Conservation (phyloP, 2,888 invertebrate genomes). For the Sesia apiformis region DNA sequence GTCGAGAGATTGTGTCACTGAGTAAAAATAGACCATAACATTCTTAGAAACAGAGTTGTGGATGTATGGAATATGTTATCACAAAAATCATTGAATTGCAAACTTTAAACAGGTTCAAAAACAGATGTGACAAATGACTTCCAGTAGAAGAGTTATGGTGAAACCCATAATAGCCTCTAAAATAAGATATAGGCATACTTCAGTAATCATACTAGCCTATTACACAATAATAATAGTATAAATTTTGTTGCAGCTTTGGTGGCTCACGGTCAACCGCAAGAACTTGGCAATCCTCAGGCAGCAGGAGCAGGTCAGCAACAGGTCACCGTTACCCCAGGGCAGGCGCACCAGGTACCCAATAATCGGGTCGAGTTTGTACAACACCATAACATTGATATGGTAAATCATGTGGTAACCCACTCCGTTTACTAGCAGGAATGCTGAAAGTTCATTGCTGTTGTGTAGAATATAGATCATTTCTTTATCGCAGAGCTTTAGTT, state of each 20-base stretch:
- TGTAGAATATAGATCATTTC: constrained; percentile 25
- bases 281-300: constrained; percentile 45
- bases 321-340: constrained; percentile 41
- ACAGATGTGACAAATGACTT: no score
- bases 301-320: constrained; percentile 41
- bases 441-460: constrained; percentile 37
- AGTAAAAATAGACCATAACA: no score
- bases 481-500: background rate
- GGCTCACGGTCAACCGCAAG: constrained; percentile 66
- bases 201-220: no score
- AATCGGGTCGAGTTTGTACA: constrained; percentile 71
- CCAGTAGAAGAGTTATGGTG: no score
- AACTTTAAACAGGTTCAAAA: no score
- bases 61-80: no score
- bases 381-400: constrained; percentile 74
- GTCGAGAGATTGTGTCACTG: no score
- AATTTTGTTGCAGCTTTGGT: constrained; percentile 42
- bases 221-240: no score
- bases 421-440: constrained; percentile 58
- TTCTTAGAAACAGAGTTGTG: no score
- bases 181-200: no score
- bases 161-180: no score
- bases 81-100: no score
- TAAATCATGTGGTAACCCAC: constrained; percentile 63
- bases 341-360: constrained; percentile 72